These are phyloP conservation scores for Sebastes flavidus DNA, from an alignment of 2,797 vertebrate genomes.

Conservation along the genomic window DNA sequence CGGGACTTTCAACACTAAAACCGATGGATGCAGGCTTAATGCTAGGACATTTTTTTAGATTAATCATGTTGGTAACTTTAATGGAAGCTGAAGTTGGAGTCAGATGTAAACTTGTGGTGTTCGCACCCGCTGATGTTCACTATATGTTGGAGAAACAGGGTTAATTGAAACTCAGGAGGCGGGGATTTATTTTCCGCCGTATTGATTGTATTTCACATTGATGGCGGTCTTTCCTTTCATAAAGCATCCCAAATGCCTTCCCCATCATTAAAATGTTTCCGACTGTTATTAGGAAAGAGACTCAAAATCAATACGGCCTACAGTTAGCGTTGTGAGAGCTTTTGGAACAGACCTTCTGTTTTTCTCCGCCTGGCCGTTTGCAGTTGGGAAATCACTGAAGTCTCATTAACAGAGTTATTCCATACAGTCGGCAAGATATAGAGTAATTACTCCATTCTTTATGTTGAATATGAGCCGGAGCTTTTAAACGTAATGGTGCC, in stretches of 20 bases:
- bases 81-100: not conserved
- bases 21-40: not conserved
- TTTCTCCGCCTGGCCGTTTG: slow-evolving; percentile 4
- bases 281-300: slow-evolving; percentile 41
- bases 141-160: slow-evolving; percentile 5
- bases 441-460: slow-evolving; percentile 37
- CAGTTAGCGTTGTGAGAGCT: slow-evolving; percentile 1
- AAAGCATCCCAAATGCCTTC: slow-evolving; percentile 34
- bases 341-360: slow-evolving; percentile 4
- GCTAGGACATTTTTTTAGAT: slow-evolving; percentile 6
- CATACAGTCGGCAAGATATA: slow-evolving; percentile 11
- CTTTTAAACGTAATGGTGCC: slow-evolving; percentile 5
- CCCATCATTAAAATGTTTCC: slow-evolving; percentile 45
- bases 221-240: slow-evolving; percentile 34
- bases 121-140: not conserved
- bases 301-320: slow-evolving; percentile 49
- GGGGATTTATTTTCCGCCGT: slow-evolving; percentile 6
- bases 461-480: slow-evolving; percentile 4
- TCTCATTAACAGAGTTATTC: slow-evolving; percentile 35
- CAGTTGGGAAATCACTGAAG: slow-evolving; percentile 4
- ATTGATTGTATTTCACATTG: slow-evolving; percentile 29
- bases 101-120: not conserved
- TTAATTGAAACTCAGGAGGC: slow-evolving; percentile 18
- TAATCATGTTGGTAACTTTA: not conserved
- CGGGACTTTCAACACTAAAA: not conserved